A percentile compares a stretch with the other conserved stretches of the same genome.
These are phyloP conservation scores for Anguilla pacifica DNA, from an alignment of 2,797 vertebrate genomes.

Conservation along the genomic window DNA sequence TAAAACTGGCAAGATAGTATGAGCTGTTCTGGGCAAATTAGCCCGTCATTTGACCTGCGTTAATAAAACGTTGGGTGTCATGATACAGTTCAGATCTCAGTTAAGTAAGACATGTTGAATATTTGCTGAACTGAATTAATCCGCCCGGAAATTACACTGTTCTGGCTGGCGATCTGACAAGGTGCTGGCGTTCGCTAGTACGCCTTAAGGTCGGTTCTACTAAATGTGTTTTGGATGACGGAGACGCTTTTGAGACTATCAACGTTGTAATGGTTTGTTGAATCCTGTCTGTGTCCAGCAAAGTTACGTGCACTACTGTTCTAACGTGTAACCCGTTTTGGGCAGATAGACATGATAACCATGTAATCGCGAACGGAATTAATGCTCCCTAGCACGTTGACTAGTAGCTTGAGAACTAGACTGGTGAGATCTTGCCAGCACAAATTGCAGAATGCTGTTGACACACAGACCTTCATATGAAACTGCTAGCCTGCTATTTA, in stretches of 20 bases:
- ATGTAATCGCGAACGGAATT: too few species aligned
- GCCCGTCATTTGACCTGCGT: too few species aligned
- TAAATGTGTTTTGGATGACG: background rate
- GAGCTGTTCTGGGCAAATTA: too few species aligned
- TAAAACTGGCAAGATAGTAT: background rate
- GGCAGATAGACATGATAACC: too few species aligned
- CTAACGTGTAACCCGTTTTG: too few species aligned
- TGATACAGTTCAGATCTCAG: background rate
- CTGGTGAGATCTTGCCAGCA: too few species aligned
- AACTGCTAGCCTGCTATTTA: background rate
- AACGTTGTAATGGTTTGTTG: background rate
- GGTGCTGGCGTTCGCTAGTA: background rate
- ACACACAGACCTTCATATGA: background rate
- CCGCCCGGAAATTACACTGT: background rate
- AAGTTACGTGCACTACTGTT: too few species aligned
- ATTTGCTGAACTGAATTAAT: background rate
- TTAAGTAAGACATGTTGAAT: background rate
- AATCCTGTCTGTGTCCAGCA: too few species aligned
- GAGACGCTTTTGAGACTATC: too few species aligned
- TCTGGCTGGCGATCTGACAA: background rate
- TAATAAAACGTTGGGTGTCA: background rate
- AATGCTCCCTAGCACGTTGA: background rate
- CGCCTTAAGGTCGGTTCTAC: background rate
- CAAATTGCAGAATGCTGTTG: background rate
- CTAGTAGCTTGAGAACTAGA: background rate